Evolutionary conservation across 2,113 vertebrate species (phyloP).

Genomic region (Sciurus niger): DNA sequence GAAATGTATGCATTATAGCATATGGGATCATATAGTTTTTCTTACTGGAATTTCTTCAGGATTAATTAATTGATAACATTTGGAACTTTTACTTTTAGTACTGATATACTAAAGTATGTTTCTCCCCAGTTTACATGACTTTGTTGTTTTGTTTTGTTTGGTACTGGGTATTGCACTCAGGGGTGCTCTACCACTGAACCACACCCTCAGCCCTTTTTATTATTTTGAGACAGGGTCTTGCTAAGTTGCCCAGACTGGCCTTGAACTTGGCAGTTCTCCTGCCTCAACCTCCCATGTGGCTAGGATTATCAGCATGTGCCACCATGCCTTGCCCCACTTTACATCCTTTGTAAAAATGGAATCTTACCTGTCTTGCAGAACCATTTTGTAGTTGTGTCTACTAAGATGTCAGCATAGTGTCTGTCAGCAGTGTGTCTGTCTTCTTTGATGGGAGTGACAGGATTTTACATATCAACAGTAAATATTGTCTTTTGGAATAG

Average conservation of each 20-base stretch:
- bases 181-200: too few species aligned
- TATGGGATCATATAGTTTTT: neutral
- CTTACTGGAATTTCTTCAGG: neutral
- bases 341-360: neutral
- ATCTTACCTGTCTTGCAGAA: neutral
- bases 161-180: too few species aligned
- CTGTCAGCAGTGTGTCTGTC: neutral
- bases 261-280: too few species aligned
- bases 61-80: conserved; percentile 42
- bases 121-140: neutral
- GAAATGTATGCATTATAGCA: neutral
- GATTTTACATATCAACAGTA: neutral
- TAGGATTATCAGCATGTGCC: too few species aligned
- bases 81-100: conserved; percentile 13
- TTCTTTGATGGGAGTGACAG: neutral
- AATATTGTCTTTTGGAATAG: neutral
- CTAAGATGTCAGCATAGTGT: neutral
- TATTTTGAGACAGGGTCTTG: neutral
- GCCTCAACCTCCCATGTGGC: too few species aligned
- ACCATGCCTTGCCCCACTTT: neutral
- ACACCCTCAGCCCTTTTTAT: too few species aligned
- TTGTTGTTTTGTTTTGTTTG: neutral
- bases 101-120: neutral
- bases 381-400: neutral
- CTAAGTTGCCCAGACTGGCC: too few species aligned